Percentiles rank a stretch among this genome's conserved stretches.
These are phyloP conservation scores for Anoplopoma fimbria DNA, from an alignment of 2,113 vertebrate species.

Conservation along the genomic window DNA sequence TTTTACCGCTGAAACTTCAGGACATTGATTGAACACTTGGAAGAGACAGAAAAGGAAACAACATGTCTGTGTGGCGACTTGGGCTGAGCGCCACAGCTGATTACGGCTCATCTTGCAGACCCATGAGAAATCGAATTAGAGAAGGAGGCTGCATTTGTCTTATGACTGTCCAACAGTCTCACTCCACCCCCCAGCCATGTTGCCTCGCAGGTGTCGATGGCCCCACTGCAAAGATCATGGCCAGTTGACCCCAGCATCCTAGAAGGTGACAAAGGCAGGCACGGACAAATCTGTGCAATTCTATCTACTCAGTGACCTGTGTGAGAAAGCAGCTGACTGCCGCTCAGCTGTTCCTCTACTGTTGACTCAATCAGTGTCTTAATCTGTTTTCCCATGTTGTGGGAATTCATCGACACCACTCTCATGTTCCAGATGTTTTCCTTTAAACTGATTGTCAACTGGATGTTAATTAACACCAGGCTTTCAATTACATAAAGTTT, in stretches of 20 bases:
- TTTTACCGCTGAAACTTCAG: constrained; percentile 13
- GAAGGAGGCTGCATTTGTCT: constrained; percentile 60
- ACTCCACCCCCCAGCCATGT: constrained; percentile 32
- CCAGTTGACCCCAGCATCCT: constrained; percentile 30
- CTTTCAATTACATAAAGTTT: not conserved
- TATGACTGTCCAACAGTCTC: constrained; percentile 60
- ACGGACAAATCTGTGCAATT: constrained; percentile 16
- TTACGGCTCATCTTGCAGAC: constrained; percentile 57
- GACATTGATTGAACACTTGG: constrained; percentile 1
- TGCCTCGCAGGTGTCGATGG: constrained; percentile 15
- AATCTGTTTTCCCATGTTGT: constrained; percentile 20
- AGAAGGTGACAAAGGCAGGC: constrained; percentile 21
- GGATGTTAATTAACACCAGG: not conserved
- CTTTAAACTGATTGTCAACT: not conserved
- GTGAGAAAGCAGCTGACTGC: constrained; percentile 34
- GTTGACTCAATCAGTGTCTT: not conserved
- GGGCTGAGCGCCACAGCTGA: constrained; percentile 55
- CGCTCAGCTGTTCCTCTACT: constrained; percentile 10
- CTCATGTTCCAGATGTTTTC: not conserved
- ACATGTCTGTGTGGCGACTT: constrained; percentile 34
- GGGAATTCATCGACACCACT: not conserved
- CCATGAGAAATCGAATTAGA: constrained; percentile 75
- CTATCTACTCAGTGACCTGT: constrained; percentile 3
- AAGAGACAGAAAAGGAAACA: constrained; percentile 24
- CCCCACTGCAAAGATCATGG: not conserved